phyloP scores from a whole-genome alignment of 37 sponge, comb jelly and placozoan genomes.

The Diacarnus erythraeanus region DNA sequence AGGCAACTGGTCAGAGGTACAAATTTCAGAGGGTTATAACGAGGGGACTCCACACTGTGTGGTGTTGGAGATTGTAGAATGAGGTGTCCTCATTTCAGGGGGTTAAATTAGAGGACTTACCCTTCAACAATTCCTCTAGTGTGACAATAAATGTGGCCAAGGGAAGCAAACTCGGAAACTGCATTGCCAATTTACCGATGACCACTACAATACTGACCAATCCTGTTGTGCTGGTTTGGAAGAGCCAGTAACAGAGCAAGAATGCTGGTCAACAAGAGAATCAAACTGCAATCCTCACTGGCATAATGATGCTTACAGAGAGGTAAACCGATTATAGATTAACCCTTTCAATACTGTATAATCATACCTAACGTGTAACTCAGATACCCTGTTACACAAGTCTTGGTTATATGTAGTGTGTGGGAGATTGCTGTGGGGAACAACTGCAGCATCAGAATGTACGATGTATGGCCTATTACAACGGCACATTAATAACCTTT shows the following conservation, averaged over 20 bases:
- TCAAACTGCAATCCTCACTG: not conserved
- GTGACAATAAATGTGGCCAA: conserved; percentile 25
- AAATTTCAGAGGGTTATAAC: not conserved
- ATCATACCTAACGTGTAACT: no score
- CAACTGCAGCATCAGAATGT: not conserved
- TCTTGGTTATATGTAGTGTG: conserved; percentile 3
- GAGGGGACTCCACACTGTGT: not conserved
- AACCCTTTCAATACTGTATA: no score
- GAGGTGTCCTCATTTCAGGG: not conserved
- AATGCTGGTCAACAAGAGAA: conserved; percentile 6
- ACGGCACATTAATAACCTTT: not conserved
- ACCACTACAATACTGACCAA: not conserved
- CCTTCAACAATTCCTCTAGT: conserved; percentile 20
- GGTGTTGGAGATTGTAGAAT: not conserved
- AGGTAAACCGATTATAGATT: not conserved
- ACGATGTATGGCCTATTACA: not conserved
- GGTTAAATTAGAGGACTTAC: not conserved
- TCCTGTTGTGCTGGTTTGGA: conserved; percentile 12
- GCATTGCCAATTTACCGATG: not conserved
- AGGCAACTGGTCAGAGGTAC: not conserved
- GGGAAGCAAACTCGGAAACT: conserved; percentile 8
- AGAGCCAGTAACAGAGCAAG: not conserved
- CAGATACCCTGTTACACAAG: no score
- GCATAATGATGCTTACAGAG: not conserved
- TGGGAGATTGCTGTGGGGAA: not conserved